These are phyloP conservation scores for Heliconius erato DNA, from an alignment of 2,888 invertebrate genomes.

Conservation along the genomic window DNA sequence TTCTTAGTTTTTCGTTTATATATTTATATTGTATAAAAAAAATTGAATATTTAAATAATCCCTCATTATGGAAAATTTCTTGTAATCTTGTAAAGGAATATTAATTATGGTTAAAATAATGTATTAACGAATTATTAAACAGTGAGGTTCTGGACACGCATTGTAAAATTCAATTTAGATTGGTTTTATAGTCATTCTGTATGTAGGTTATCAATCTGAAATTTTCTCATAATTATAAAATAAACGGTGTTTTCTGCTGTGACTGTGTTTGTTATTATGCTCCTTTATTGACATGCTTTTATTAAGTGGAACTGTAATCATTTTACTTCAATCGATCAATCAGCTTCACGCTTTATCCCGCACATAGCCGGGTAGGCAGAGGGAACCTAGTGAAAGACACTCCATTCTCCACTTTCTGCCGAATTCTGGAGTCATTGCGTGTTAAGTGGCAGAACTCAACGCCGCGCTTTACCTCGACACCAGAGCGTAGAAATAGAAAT, in stretches of 20 bases:
- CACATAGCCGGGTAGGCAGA: no score
- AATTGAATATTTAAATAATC: slow-evolving; percentile 76
- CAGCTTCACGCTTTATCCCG: no score
- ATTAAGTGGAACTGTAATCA: background rate
- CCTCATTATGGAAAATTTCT: slow-evolving; percentile 74
- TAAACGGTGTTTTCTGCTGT: slow-evolving; percentile 87
- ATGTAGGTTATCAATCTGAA: slow-evolving; percentile 86
- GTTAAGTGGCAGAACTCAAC: no score
- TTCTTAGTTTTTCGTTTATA: slow-evolving; percentile 73
- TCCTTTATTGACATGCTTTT: background rate
- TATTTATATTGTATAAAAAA: slow-evolving; percentile 53
- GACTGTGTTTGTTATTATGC: slow-evolving; percentile 58
- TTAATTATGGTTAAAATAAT: slow-evolving; percentile 55
- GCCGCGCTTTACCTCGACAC: no score
- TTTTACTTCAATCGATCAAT: no score
- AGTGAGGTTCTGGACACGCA: slow-evolving; percentile 75
- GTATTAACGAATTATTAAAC: slow-evolving; percentile 66
- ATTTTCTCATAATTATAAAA: slow-evolving; percentile 87
- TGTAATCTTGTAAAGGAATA: slow-evolving; percentile 81
- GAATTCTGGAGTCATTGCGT: no score
- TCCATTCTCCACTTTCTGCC: no score
- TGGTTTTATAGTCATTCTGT: slow-evolving; percentile 86
- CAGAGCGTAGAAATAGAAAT: no score
- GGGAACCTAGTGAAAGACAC: no score
- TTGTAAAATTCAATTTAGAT: slow-evolving; percentile 84